Conservation (phyloP, 2,888 invertebrate species). For the Agonopterix arenella region DNA sequence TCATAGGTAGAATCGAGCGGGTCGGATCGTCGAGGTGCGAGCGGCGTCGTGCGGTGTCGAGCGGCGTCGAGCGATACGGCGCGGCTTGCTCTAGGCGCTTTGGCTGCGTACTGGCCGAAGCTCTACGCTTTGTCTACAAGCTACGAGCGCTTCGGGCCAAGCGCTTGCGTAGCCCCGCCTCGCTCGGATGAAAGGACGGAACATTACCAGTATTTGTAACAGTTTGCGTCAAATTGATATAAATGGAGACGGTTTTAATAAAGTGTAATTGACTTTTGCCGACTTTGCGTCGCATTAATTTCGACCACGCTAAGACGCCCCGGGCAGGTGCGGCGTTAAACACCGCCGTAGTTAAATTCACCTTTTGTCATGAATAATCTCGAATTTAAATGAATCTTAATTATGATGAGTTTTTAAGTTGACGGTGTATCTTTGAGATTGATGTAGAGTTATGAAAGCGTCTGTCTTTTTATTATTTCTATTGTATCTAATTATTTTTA, state of each 20-base stretch:
- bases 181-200: constrained; percentile 70
- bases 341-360: constrained; percentile 59
- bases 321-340: constrained; percentile 71
- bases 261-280: constrained; percentile 77
- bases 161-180: constrained; percentile 75
- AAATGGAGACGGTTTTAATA: constrained; percentile 77
- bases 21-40: constrained; percentile 24
- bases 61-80: constrained; percentile 31
- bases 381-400: constrained; percentile 71
- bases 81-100: constrained; percentile 35
- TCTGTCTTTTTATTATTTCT: background rate
- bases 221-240: constrained; percentile 78
- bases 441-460: constrained; percentile 22
- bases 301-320: constrained; percentile 72
- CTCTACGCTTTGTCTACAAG: constrained; percentile 33
- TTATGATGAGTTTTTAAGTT: constrained; percentile 64
- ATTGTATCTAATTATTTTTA: too few species aligned
- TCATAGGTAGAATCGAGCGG: constrained; percentile 53
- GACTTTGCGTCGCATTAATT: constrained; percentile 75
- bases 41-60: constrained; percentile 29
- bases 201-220: constrained; percentile 77
- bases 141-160: constrained; percentile 32
- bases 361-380: constrained; percentile 66
- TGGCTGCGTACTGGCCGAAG: constrained; percentile 39
- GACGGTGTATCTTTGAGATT: constrained; percentile 38